phyloP scores from a whole-genome alignment of 2,888 invertebrate species.

The Gortyna flavago region DNA sequence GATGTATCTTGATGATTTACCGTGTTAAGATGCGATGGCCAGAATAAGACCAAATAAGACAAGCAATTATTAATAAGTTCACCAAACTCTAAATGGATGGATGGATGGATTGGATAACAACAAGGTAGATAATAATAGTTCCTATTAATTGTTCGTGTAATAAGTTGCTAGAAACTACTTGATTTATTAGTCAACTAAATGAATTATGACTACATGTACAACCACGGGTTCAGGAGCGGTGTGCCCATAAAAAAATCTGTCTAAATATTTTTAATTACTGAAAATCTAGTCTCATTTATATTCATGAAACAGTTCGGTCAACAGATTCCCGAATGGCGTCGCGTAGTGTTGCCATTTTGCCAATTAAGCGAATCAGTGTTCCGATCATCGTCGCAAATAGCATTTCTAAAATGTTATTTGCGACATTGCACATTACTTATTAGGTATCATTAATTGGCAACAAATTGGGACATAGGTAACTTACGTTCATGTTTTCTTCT shows the following conservation, averaged over 20 bases:
- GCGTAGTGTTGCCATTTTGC: slow-evolving; percentile 64
- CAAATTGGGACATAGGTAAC: not conserved
- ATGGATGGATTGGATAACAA: too few relatives aligned
- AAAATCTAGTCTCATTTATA: slow-evolving; percentile 62
- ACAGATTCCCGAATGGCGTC: slow-evolving; percentile 55
- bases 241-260: slow-evolving; percentile 42
- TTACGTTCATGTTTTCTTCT: not conserved
- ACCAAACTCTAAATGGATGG: slow-evolving; percentile 30
- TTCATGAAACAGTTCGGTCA: slow-evolving; percentile 54
- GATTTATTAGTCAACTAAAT: slow-evolving; percentile 48
- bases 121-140: slow-evolving; percentile 20
- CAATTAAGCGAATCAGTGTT: slow-evolving; percentile 81
- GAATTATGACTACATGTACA: slow-evolving; percentile 36
- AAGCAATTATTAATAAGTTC: slow-evolving; percentile 26
- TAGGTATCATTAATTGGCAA: slow-evolving; percentile 71
- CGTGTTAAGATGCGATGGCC: not conserved
- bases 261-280: slow-evolving; percentile 62
- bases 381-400: slow-evolving; percentile 84
- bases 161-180: slow-evolving; percentile 13
- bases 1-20: slow-evolving; percentile 2
- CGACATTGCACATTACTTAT: slow-evolving; percentile 80
- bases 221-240: slow-evolving; percentile 26
- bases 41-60: not conserved
- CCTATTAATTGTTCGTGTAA: slow-evolving; percentile 30
- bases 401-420: slow-evolving; percentile 76